Evolutionary conservation across 2,888 invertebrate species (phyloP).

Genomic region (Drosophila fungiperda): DNA sequence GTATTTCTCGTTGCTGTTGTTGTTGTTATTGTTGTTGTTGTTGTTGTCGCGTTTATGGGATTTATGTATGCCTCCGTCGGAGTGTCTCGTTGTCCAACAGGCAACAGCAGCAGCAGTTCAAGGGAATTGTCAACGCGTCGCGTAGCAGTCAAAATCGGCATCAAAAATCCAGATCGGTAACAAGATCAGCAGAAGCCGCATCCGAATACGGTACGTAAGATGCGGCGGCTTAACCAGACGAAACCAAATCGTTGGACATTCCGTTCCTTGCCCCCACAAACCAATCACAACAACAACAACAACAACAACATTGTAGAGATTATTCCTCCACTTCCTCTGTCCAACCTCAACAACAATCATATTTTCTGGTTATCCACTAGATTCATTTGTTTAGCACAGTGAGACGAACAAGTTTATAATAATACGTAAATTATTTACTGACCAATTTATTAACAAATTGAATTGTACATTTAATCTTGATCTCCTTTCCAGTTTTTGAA

Average conservation of each 20-base stretch:
- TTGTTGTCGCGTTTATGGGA: slow-evolving; percentile 50
- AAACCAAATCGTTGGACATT: slow-evolving; percentile 58
- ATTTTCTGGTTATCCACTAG: slow-evolving; percentile 51
- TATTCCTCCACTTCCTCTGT: slow-evolving; percentile 18
- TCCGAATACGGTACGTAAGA: slow-evolving; percentile 39
- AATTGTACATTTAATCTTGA: not conserved
- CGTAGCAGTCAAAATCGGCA: slow-evolving; percentile 80
- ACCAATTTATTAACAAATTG: not conserved
- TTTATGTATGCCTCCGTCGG: slow-evolving; percentile 62
- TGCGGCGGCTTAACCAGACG: slow-evolving; percentile 38
- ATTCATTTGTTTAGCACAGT: slow-evolving; percentile 35
- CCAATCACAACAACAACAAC: slow-evolving; percentile 5
- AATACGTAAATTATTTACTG: not conserved
- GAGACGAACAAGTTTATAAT: not conserved
- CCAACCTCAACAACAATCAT: slow-evolving; percentile 64
- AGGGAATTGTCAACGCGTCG: slow-evolving; percentile 81
- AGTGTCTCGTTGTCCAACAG: not conserved
- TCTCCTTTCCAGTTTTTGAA: not conserved
- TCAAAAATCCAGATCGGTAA: slow-evolving; percentile 82
- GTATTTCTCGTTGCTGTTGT: slow-evolving; percentile 5
- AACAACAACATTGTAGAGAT: slow-evolving; percentile 1
- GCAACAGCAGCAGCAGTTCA: slow-evolving; percentile 60
- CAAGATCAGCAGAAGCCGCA: slow-evolving; percentile 75
- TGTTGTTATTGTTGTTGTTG: not conserved
- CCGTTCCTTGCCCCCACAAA: slow-evolving; percentile 28